Conservation (phyloP, 2,113 vertebrate species). For the Tupaia tana region DNA sequence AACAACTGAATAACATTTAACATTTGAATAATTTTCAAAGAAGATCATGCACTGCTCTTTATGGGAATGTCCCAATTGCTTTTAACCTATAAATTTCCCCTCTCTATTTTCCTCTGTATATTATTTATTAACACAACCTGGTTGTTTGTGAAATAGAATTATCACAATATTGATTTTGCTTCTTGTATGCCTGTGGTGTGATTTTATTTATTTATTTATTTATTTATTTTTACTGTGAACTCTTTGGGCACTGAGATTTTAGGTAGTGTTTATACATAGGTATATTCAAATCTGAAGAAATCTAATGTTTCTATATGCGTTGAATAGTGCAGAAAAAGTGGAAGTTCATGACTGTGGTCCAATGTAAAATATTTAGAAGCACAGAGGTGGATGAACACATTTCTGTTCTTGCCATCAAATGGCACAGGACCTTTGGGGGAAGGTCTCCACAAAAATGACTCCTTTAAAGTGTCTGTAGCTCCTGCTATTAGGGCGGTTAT, state of each 20-base stretch:
- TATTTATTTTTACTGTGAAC: not conserved
- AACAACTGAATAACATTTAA: too few relatives aligned
- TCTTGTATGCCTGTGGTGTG: not conserved
- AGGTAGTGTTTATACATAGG: not conserved
- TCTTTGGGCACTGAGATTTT: not conserved
- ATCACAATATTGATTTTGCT: not conserved
- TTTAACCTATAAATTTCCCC: not conserved
- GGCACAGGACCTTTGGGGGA: not conserved
- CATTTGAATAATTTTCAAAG: not conserved
- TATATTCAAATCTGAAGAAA: not conserved
- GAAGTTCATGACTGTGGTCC: not conserved
- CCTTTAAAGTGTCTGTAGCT: not conserved
- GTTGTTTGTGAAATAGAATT: not conserved
- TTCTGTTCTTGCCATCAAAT: constrained; percentile 9
- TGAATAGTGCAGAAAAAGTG: not conserved
- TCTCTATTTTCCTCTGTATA: not conserved
- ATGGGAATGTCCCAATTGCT: not conserved
- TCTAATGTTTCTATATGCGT: not conserved
- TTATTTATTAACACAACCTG: not conserved
- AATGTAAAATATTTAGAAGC: constrained; percentile 20
- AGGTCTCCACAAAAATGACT: not conserved
- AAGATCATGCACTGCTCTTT: not conserved
- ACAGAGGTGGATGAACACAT: not conserved
- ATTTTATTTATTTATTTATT: not conserved
- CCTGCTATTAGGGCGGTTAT: not conserved